Conservation (phyloP, 2,888 invertebrate species). For the Glyphotaelius pellucidus region DNA sequence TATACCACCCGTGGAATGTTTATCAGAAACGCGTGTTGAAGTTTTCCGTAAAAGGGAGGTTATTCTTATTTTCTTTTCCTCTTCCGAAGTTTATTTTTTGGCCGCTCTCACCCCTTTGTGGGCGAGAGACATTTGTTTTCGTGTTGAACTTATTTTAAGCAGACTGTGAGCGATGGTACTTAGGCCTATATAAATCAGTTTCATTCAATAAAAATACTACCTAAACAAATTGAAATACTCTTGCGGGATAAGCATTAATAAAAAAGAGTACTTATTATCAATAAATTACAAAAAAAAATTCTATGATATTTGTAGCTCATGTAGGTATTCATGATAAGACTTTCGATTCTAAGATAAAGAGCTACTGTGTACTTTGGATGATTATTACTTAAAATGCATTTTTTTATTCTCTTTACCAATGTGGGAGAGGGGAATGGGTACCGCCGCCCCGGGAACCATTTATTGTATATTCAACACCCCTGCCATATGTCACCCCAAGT, state of each 20-base stretch:
- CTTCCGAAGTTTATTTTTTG: constrained; percentile 46
- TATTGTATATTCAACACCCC: too few species aligned
- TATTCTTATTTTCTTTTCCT: constrained; percentile 49
- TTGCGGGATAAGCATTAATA: neutral
- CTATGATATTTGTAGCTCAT: neutral
- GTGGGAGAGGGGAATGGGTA: too few species aligned
- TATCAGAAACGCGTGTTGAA: constrained; percentile 66
- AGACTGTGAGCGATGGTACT: constrained; percentile 20
- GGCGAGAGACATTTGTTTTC: constrained; percentile 56
- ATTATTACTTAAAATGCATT: too few species aligned
- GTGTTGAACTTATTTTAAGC: constrained; percentile 43
- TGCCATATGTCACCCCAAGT: too few species aligned
- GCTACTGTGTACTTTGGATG: too few species aligned
- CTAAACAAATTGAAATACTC: neutral
- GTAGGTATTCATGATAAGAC: neutral
- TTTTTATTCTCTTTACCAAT: too few species aligned
- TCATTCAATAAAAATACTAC: neutral
- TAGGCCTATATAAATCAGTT: neutral
- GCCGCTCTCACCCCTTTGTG: constrained; percentile 40
- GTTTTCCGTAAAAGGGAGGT: constrained; percentile 34
- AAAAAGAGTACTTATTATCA: neutral
- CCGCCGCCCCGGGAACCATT: too few species aligned
- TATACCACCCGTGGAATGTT: constrained; percentile 65
- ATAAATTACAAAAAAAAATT: neutral
- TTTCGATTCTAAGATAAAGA: too few species aligned